phyloP scores from a whole-genome alignment of 2,113 vertebrate species.

The Hippocampus mohnikei region DNA sequence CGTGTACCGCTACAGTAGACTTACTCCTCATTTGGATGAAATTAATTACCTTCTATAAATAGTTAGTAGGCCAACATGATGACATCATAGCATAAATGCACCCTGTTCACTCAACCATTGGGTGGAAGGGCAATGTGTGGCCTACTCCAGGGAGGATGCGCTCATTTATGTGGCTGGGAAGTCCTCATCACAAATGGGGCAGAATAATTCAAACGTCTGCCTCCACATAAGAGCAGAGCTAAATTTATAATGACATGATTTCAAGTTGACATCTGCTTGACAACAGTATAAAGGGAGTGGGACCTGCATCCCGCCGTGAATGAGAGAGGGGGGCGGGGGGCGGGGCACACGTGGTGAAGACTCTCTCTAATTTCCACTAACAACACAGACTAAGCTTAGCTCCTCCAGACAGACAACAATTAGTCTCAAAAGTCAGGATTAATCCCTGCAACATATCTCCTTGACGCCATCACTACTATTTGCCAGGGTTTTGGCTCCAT shows the following conservation, averaged over 20 bases:
- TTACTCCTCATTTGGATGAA: conserved; percentile 19
- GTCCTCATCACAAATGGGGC: conserved; percentile 45
- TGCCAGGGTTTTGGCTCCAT: no score
- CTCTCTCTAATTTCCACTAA: no score
- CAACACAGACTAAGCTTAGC: no score
- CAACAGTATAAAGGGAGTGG: neutral
- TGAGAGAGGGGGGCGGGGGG: no score
- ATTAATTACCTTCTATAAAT: conserved; percentile 49
- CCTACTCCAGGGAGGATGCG: conserved; percentile 26
- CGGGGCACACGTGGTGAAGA: no score
- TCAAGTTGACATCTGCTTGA: neutral
- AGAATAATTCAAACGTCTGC: conserved; percentile 15
- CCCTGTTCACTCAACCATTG: conserved; percentile 38
- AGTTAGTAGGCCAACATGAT: conserved; percentile 34
- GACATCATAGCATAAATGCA: neutral
- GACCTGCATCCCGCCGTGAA: no score
- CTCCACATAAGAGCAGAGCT: neutral
- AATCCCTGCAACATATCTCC: no score
- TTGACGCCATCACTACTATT: no score
- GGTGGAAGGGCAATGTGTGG: conserved; percentile 12
- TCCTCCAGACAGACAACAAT: no score
- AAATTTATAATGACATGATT: neutral
- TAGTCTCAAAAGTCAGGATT: no score
- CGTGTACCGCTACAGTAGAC: neutral
- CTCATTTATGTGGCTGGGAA: conserved; percentile 40